Evolutionary conservation across 2,888 invertebrate genomes (phyloP).

Genomic region (Merodon equestris): DNA sequence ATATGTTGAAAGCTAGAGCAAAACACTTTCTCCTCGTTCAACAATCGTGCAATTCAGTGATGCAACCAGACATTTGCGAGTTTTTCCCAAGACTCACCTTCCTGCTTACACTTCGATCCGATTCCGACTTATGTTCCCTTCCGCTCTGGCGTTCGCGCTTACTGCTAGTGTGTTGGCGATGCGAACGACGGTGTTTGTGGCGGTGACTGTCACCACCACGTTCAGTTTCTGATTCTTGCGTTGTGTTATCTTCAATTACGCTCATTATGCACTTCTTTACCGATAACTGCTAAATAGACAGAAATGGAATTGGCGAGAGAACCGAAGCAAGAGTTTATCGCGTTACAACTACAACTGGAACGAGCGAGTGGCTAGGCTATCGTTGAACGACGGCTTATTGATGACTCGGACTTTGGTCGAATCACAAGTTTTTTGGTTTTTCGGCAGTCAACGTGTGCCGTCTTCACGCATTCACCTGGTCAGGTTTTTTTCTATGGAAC

Average conservation of each 20-base stretch:
- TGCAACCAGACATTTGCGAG: background rate
- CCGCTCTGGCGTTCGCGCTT: slow-evolving; percentile 48
- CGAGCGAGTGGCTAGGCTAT: too few relatives aligned
- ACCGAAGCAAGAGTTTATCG: too few relatives aligned
- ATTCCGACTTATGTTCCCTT: slow-evolving; percentile 42
- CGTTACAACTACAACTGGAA: too few relatives aligned
- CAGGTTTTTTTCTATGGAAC: too few relatives aligned
- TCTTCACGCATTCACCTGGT: too few relatives aligned
- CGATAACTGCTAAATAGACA: slow-evolving; percentile 5
- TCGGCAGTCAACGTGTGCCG: too few relatives aligned
- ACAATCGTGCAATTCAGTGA: background rate
- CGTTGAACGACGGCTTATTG: too few relatives aligned
- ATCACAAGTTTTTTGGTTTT: too few relatives aligned
- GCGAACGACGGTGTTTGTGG: slow-evolving; percentile 55
- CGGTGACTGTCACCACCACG: slow-evolving; percentile 38
- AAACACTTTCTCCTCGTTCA: background rate
- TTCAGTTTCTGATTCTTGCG: slow-evolving; percentile 47
- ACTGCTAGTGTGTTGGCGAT: slow-evolving; percentile 45
- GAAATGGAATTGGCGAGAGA: background rate
- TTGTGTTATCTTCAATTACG: slow-evolving; percentile 55
- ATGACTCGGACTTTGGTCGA: too few relatives aligned
- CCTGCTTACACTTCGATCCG: slow-evolving; percentile 37
- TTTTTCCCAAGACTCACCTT: slow-evolving; percentile 31
- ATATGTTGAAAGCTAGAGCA: too few relatives aligned
- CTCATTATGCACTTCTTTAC: slow-evolving; percentile 52